phyloP scores from a whole-genome alignment of 1,140 invertebrate species.

The Choristoneura fumiferana region DNA sequence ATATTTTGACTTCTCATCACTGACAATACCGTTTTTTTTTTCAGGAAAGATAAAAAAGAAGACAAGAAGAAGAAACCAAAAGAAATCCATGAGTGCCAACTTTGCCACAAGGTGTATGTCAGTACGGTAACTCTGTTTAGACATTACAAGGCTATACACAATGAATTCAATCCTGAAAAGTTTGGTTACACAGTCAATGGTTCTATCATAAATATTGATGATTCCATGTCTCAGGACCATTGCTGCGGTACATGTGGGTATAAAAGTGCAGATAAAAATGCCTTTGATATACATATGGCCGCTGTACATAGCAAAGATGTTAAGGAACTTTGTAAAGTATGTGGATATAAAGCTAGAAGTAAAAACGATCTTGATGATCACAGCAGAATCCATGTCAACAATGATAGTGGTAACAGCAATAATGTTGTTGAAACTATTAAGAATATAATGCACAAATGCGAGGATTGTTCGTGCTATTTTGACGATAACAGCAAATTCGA shows the following conservation, averaged over 20 bases:
- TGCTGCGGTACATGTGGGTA: neutral
- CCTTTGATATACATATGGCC: neutral
- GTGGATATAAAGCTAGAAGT: too few species aligned
- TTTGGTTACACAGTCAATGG: neutral
- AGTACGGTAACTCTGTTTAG: neutral
- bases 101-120: neutral
- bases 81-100: neutral
- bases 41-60: too few species aligned
- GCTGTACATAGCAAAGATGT: neutral
- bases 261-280: neutral
- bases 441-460: slow-evolving; percentile 3
- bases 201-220: neutral
- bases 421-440: neutral
- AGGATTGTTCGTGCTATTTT: neutral
- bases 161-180: slow-evolving; percentile 1
- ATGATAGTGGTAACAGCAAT: too few species aligned
- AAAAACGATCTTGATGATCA: too few species aligned
- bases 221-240: neutral
- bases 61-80: neutral
- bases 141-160: neutral
- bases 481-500: neutral
- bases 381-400: too few species aligned
- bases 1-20: too few species aligned
- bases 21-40: too few species aligned
- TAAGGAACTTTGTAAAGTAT: neutral